Percentiles rank a stretch among this genome's conserved stretches.
Conservation (phyloP, 2,797 vertebrate species). For the Rhinatrema bivittatum region DNA sequence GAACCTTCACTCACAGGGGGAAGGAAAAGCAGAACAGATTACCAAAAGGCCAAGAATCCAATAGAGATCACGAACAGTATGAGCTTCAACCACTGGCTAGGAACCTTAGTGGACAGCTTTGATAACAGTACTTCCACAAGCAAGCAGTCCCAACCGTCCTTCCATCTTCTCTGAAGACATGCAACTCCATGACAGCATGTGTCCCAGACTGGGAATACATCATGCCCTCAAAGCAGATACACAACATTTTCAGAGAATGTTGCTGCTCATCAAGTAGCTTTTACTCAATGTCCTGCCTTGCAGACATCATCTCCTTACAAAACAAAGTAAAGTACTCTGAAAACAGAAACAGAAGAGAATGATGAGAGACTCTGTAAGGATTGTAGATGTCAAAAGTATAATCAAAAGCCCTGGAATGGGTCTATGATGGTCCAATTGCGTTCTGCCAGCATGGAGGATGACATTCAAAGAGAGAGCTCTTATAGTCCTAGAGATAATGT, state of each 20-base stretch:
- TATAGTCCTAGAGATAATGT: slow-evolving; percentile 33
- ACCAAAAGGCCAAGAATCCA: slow-evolving; percentile 43
- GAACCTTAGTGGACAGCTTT: slow-evolving; percentile 90
- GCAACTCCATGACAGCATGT: slow-evolving; percentile 68
- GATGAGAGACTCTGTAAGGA: slow-evolving; percentile 31
- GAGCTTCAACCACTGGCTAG: slow-evolving; percentile 90
- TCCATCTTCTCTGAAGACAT: slow-evolving; percentile 91
- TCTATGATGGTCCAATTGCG: slow-evolving; percentile 23
- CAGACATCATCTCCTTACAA: slow-evolving; percentile 95
- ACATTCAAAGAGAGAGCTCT: slow-evolving; percentile 31
- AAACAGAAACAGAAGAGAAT: slow-evolving; percentile 23
- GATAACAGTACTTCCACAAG: slow-evolving; percentile 98
- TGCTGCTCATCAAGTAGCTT: slow-evolving; percentile 36
- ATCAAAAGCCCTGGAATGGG: slow-evolving; percentile 32
- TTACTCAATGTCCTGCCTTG: slow-evolving; percentile 67
- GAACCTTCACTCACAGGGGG: slow-evolving; percentile 61
- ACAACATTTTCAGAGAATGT: slow-evolving; percentile 36
- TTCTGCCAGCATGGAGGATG: slow-evolving; percentile 3
- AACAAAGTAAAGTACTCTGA: slow-evolving; percentile 40
- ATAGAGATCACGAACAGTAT: slow-evolving; percentile 76
- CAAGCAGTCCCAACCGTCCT: slow-evolving; percentile 88
- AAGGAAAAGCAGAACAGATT: slow-evolving; percentile 46
- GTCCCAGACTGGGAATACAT: slow-evolving; percentile 37
- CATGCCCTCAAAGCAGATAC: slow-evolving; percentile 29
- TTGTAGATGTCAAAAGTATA: slow-evolving; percentile 24